Conservation (phyloP, 2,888 invertebrate genomes). For the Coronaproctus castanopsis region DNA sequence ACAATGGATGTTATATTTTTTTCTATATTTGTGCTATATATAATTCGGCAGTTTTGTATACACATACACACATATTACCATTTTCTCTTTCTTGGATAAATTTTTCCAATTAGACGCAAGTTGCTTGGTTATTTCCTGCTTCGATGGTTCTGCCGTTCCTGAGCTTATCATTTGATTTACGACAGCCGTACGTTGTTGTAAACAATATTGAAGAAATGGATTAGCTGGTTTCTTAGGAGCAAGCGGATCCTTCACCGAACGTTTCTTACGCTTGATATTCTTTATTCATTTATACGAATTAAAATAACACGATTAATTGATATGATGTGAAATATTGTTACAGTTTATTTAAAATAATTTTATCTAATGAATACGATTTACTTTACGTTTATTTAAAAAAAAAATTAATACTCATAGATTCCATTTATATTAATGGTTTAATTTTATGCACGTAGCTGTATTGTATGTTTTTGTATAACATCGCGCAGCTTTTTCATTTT, state of each 20-base stretch:
- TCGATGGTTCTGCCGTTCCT: slow-evolving; percentile 44
- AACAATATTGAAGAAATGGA: slow-evolving; percentile 62
- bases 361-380: neutral
- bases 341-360: neutral
- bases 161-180: slow-evolving; percentile 30
- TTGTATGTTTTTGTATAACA: no score
- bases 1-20: no score
- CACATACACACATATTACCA: slow-evolving; percentile 30
- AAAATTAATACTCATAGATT: no score
- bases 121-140: slow-evolving; percentile 53
- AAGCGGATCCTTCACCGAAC: slow-evolving; percentile 48
- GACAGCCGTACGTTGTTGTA: slow-evolving; percentile 51
- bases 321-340: slow-evolving; percentile 5
- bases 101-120: slow-evolving; percentile 53
- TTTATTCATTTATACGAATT: slow-evolving; percentile 17
- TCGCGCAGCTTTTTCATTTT: no score
- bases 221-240: slow-evolving; percentile 60
- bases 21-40: neutral
- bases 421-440: no score
- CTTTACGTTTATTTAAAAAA: no score
- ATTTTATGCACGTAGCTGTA: no score
- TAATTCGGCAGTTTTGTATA: neutral
- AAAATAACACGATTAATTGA: slow-evolving; percentile 6
- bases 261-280: no score
- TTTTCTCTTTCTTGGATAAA: slow-evolving; percentile 44